phyloP scores from a whole-genome alignment of 2,797 vertebrate genomes.

The Sebastes vulpes region DNA sequence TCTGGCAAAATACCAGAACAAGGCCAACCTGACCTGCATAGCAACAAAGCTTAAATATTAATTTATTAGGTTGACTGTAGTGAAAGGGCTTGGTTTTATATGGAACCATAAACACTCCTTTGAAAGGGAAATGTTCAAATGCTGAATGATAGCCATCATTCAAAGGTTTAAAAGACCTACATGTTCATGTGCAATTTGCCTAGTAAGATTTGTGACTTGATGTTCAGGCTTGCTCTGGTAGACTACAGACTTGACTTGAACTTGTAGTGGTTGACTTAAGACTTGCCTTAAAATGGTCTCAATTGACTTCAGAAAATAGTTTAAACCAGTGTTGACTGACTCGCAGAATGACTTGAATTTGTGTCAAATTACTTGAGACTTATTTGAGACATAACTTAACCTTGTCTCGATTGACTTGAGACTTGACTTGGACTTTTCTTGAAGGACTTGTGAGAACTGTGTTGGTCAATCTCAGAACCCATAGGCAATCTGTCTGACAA shows the following conservation, averaged over 20 bases:
- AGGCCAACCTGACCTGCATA: neutral
- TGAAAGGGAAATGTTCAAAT: neutral
- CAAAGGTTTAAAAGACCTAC: neutral
- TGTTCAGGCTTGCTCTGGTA: neutral
- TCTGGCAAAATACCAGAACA: neutral
- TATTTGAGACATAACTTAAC: neutral
- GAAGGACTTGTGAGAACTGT: neutral
- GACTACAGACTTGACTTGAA: neutral
- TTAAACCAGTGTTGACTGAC: too few species aligned
- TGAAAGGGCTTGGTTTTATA: neutral
- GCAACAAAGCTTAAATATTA: neutral
- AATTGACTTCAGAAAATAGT: too few species aligned
- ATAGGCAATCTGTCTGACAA: too few species aligned
- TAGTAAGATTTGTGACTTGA: neutral
- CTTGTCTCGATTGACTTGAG: neutral
- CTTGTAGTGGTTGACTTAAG: neutral
- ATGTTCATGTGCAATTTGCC: neutral
- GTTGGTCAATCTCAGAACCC: neutral
- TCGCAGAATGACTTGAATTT: too few species aligned
- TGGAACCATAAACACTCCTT: neutral
- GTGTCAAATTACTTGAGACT: neutral
- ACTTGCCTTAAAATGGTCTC: neutral
- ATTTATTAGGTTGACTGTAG: neutral
- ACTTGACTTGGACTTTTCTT: neutral
- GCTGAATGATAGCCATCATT: neutral